These are phyloP conservation scores for Microhierax caerulescens DNA, from an alignment of 2,797 vertebrate genomes.

Conservation along the genomic window DNA sequence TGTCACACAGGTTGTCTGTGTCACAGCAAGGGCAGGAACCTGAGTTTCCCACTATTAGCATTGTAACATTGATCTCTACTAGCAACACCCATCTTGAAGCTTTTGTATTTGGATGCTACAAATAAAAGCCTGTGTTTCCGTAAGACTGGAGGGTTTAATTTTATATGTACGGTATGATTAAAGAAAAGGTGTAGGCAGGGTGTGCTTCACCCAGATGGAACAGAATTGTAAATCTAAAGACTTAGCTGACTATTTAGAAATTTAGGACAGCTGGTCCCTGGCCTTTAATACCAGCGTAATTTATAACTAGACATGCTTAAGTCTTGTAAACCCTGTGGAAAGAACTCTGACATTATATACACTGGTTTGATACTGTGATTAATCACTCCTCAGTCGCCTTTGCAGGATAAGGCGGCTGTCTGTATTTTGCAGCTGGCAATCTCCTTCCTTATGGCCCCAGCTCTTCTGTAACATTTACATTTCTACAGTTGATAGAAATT, in stretches of 20 bases:
- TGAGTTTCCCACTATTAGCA: not conserved
- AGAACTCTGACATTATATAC: slow-evolving; percentile 52
- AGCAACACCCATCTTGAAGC: not conserved
- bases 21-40: not conserved
- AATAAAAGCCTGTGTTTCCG: not conserved
- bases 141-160: not conserved
- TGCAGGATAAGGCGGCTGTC: slow-evolving; percentile 32
- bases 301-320: slow-evolving; percentile 50
- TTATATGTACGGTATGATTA: not conserved
- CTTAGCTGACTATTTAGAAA: slow-evolving; percentile 49
- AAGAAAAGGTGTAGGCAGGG: slow-evolving; percentile 50
- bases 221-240: slow-evolving; percentile 46
- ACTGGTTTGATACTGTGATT: slow-evolving; percentile 58
- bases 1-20: not conserved
- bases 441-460: not conserved
- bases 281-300: slow-evolving; percentile 58
- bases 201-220: slow-evolving; percentile 38
- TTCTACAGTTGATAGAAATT: slow-evolving; percentile 38
- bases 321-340: slow-evolving; percentile 46
- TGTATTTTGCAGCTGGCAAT: slow-evolving; percentile 34
- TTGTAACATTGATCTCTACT: not conserved
- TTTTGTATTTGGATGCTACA: not conserved
- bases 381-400: slow-evolving; percentile 8
- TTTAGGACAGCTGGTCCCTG: slow-evolving; percentile 56
- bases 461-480: slow-evolving; percentile 39